Evolutionary conservation across 1,140 invertebrate genomes (phyloP).

Genomic region (Hyposmocoma kahamanoa): DNA sequence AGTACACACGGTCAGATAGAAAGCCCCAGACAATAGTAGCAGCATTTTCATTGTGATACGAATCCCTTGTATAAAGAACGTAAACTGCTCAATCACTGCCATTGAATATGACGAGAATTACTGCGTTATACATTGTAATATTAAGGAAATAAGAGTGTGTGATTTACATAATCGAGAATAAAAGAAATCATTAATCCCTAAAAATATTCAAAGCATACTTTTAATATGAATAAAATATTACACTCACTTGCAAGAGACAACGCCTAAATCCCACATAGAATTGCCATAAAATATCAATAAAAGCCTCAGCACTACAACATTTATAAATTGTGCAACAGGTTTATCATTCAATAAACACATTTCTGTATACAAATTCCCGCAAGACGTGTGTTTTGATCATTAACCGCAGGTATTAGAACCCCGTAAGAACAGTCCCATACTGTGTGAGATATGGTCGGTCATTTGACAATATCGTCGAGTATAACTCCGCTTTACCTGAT

Average conservation of each 20-base stretch:
- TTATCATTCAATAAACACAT: constrained; percentile 45
- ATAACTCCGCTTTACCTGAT: constrained; percentile 25
- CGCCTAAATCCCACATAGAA: constrained; percentile 16
- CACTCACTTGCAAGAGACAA: constrained; percentile 15
- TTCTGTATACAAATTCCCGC: constrained; percentile 37
- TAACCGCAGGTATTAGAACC: constrained; percentile 38
- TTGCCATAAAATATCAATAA: constrained; percentile 23
- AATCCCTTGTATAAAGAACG: constrained; percentile 35
- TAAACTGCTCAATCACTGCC: no score
- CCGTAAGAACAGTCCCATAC: constrained; percentile 34
- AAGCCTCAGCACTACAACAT: constrained; percentile 18
- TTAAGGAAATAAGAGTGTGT: no score
- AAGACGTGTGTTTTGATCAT: constrained; percentile 40
- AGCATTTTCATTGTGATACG: constrained; percentile 45
- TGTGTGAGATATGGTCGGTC: constrained; percentile 44
- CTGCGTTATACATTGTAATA: no score
- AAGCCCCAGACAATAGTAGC: constrained; percentile 51
- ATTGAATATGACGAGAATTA: no score
- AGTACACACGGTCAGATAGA: constrained; percentile 44
- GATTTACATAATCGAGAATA: no score
- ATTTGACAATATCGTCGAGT: constrained; percentile 46
- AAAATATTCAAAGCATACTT: constrained; percentile 10
- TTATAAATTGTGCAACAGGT: constrained; percentile 29
- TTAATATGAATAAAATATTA: constrained; percentile 26
- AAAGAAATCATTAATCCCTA: constrained; percentile 8